Conservation (phyloP, 2,888 invertebrate genomes). For the Lepidonotus clava region DNA sequence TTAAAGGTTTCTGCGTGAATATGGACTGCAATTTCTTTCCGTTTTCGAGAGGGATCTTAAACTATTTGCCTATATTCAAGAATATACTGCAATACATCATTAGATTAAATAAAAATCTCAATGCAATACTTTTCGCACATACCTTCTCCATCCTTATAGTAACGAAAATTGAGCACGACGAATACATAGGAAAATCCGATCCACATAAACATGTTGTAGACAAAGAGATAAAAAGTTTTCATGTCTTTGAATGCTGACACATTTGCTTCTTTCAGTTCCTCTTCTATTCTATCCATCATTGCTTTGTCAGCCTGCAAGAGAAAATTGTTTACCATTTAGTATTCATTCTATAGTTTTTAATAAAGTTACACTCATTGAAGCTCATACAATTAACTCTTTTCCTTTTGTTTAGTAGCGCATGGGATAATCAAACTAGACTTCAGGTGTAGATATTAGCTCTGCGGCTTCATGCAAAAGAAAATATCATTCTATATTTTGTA, state of each 20-base stretch:
- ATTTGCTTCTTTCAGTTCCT: constrained; percentile 61
- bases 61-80: too few species aligned
- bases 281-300: constrained; percentile 66
- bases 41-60: too few species aligned
- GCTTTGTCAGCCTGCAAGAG: constrained; percentile 63
- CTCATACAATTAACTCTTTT: neutral
- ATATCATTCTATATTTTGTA: too few species aligned
- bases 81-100: too few species aligned
- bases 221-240: constrained; percentile 87
- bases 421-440: too few species aligned
- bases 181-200: constrained; percentile 85
- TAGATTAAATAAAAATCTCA: too few species aligned
- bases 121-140: constrained; percentile 68
- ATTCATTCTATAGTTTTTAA: neutral
- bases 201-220: constrained; percentile 94
- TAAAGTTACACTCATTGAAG: too few species aligned
- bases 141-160: constrained; percentile 87
- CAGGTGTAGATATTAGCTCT: too few species aligned
- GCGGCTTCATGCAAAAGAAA: too few species aligned
- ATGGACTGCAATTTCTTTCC: too few species aligned
- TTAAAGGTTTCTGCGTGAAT: too few species aligned
- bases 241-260: constrained; percentile 67
- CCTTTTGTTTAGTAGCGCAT: too few species aligned
- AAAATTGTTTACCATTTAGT: neutral
- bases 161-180: constrained; percentile 87